Base-by-base conservation (phyloP, 2,888 invertebrate genomes). In the Ypsolopha sequella region DNA sequence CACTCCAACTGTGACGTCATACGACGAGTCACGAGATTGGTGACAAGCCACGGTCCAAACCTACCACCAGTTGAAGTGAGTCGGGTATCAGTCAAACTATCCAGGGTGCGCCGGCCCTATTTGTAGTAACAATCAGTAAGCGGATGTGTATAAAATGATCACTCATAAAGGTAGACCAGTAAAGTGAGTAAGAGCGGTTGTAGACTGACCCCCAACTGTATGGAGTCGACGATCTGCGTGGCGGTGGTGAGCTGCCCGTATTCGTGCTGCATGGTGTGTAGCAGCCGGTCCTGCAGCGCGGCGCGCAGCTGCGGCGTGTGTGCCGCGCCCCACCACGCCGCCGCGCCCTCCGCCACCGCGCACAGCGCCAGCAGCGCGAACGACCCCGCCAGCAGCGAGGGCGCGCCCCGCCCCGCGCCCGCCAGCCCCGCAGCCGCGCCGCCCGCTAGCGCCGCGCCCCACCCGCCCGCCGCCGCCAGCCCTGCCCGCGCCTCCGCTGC, bases 271-370 rank as follows among this genome's bases (percentile, higher is more conserved):
- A 85, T 68, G 43, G 63, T 58, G 54, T 58, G 53, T 63, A 61
- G 65, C 59, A 76, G 57, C 62, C 70, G 54, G 68, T 74, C 53
- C 57, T 61, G 56, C 14, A 79, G 67, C 57, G 71, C 73, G 36
- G 55, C 62, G 11, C 69, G 70, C 65, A 84, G 74, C 62, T 66
- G 70, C 50, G 73, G 73, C 55, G 66, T 61, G 64, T 84, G 84
- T 59, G 76, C 73, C 14, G 80, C 77, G 60, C 79, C 85, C 85
- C 85, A 84, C 70, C 76, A 77, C 41, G 64, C 67, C 41, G 73
- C 84, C 43, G 80, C 84, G 43, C 70, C 81, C 66, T 79, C 81
- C 7, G 76, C 81, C 61, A 72, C 77, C 24, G 70, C 80, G 56
- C 70, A 66, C 53, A 80, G 68, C 56, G 79, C 76, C 57, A 80